Evolutionary conservation across 1,140 invertebrate genomes (phyloP).

Genomic region (Belonocnema kinseyi): DNA sequence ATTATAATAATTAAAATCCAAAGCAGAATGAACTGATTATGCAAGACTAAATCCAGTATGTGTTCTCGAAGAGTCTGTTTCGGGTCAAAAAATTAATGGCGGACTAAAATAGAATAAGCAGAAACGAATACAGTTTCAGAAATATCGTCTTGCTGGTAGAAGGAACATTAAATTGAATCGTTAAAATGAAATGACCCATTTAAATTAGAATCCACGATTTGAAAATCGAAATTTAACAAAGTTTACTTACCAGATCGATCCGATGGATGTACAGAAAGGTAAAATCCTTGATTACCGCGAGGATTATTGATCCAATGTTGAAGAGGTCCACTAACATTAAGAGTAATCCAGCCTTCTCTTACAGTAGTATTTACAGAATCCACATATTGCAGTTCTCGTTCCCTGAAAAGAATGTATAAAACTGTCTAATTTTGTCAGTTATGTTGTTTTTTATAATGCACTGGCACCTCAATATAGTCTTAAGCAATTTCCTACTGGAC

Average conservation of each 20-base stretch:
- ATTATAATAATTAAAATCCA: too few relatives aligned
- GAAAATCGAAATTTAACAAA: neutral
- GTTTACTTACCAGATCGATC: slow-evolving; percentile 80
- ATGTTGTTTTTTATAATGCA: too few relatives aligned
- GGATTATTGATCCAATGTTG: slow-evolving; percentile 87
- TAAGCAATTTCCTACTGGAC: too few relatives aligned
- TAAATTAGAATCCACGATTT: neutral
- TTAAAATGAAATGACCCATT: too few relatives aligned
- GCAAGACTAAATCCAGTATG: too few relatives aligned
- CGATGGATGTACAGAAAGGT: slow-evolving; percentile 86
- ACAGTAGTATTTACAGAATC: slow-evolving; percentile 80
- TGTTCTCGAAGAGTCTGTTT: neutral
- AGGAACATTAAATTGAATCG: too few relatives aligned
- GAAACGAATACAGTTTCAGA: too few relatives aligned
- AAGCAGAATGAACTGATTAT: too few relatives aligned
- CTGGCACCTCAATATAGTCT: too few relatives aligned
- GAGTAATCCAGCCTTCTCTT: slow-evolving; percentile 85
- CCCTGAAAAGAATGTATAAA: slow-evolving; percentile 69
- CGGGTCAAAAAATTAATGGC: neutral
- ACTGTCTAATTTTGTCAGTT: neutral
- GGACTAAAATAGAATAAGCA: too few relatives aligned
- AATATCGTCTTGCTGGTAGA: too few relatives aligned
- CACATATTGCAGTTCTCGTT: slow-evolving; percentile 81
- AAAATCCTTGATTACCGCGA: slow-evolving; percentile 90
- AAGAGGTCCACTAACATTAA: slow-evolving; percentile 86